Base-by-base conservation (phyloP, 1,140 invertebrate genomes). In the Phenacoccus solenopsis region DNA sequence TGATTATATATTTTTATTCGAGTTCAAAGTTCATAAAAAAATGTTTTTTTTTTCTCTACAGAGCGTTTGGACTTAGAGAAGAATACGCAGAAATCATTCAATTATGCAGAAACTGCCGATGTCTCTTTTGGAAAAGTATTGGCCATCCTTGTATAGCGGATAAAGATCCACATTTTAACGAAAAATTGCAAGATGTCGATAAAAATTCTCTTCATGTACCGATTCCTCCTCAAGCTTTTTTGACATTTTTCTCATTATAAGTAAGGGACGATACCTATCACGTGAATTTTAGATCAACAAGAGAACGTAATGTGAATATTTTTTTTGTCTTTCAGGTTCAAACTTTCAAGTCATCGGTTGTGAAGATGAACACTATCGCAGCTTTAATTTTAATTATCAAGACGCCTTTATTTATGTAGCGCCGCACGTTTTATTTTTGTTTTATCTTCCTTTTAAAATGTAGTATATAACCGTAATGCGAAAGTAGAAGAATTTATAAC, bases 71-170 rank as follows among this genome's bases (percentile, higher is more conserved):
- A 21, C 82, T 95, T 21, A 87, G 89, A 72, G 94, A 98, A 81
- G 91, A 96, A 72, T 98, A 93, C 80, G 93, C 95, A 1, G 96
- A 98, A 80, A 93, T 93, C 78, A 84, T 98, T 72, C 92, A 94
- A 59, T 81, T 98, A 56, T 98, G 96, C 79, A 87, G 91, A 72
- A 91, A 95, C 78, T 98, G 96, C 79, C 89, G 94, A 75, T 96
- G 93, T 78, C 84, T 99, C 32, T 98, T 98, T 78, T 99, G 96
- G 96, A 88, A 94, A 74, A 91, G 90, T 1, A 84, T 91, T 59
- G 93, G 93, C 0, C 93, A 95, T 79, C 92, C 92, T 0, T 95
- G 92, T 77, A 90, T 94, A 72, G 88, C 89, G 2, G 89, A 92
- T 77, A 87, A 88, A 76, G 88, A 89, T 77, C 89, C 88, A 0